Evolutionary conservation across 1,140 invertebrate genomes (phyloP), one percentile per base, ranked within the genome.

Genomic region (Microplitis mediator): DNA sequence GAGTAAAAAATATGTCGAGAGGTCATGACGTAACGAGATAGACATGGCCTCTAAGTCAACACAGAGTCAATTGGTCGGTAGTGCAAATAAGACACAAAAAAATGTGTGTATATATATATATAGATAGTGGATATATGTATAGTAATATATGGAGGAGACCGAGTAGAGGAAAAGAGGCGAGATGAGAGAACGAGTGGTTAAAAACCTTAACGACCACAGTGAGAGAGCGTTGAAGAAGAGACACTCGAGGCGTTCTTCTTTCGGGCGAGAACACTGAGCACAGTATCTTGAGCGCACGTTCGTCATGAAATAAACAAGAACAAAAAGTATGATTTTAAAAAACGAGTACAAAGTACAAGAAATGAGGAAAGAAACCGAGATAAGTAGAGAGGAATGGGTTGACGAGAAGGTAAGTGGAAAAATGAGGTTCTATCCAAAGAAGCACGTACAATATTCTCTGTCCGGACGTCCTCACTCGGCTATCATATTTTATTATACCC

Each of bases 11-110:
- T 34, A 62, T n/a, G 23, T 61, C 16, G 60, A 58, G 35, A 60
- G 34, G 56, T 14, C 39, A 34, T 70, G 68, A 70, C 45, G 58
- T 70, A 70, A 70, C 45, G 58, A 70, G 68, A 70, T 70, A 70
- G 68, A 70, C 39, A 45, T 31, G 58, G 58, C 39, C 71, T 74
- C 72, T 76, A 76, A 76, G 71, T 75, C 71, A 76, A 70, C 72
- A 71, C 62, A 75, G 23, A 23, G 78, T 79, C 76, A 76, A 80
- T 79, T 81, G 71, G 71, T 80, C 78, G 65, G 68, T n/a, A 70
- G 58, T 71, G 77, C 72, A 82, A 81, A 81, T 77, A 76, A 69
- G 72, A 70, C 71, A 78, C 8, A n/a, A 62, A 54, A 54, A 56
- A 56, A 16, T 13, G 3, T 14, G 8, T 56, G 52, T 56, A 56